Evolutionary conservation across 1,140 invertebrate genomes (phyloP), one percentile per base, ranked within the genome.

Genomic region (Parasteatoda tepidariorum): DNA sequence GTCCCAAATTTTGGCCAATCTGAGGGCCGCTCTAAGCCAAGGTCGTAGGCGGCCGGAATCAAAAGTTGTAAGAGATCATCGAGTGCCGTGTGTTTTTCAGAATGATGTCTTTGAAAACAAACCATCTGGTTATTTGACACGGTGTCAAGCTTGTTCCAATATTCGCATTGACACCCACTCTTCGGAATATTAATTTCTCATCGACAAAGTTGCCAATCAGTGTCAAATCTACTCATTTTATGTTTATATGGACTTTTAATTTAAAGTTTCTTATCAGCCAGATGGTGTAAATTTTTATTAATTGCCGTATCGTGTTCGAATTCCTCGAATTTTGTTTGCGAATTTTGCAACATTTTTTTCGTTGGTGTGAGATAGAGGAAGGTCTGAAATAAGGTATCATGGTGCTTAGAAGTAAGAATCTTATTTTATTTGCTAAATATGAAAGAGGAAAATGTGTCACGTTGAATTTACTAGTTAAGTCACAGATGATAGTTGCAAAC

Each of bases 1-100:
- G 76, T 79, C 76, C 76, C 76, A 79, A 18, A 79, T 79, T 59
- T 79, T 68, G 76, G 26, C 76, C 76, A 79, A 79, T 79, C 62
- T 79, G 64, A 41, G 64, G 66, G 38, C 59, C 41, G 24, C 30
- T 24, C 34, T 59, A 13, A 15, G 11, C 59, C 62, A 79, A 79
- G 76, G 76, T 79, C 64, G 76, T 79, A 41, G 76, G 76, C 62
- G 64, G 62, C 11, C 64, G 38, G 48, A 79, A 79, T 79, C 48
- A 67, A 79, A 79, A 62, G 64, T 64, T 61, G 48, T 41, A 28
- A 33, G 11, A 30, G 26, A 15, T n/a, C 22, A 33, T n/a, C 38
- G 3, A 54, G 34, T 18, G 34, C 34, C 15, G 28, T 48, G 48
- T 79, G 64, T 79, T 79, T 55, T 38, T 26, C 9, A 22, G 7